phyloP scores from a whole-genome alignment of 2,113 vertebrate genomes.

The Kryptolebias marmoratus region DNA sequence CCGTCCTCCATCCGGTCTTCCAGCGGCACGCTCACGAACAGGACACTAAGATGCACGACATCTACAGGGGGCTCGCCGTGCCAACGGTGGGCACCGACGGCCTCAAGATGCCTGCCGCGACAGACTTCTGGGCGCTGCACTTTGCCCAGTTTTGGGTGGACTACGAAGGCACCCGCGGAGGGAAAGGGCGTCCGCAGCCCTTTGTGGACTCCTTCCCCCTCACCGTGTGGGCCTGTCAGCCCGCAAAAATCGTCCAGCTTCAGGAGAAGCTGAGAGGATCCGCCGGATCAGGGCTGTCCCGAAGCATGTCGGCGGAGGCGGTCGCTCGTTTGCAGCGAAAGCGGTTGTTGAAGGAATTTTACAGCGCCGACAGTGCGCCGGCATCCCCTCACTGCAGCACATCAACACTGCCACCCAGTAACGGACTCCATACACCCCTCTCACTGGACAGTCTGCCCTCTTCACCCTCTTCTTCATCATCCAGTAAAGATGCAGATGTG shows the following conservation, averaged over 20 bases:
- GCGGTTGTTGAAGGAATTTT: constrained; percentile 91
- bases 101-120: constrained; percentile 86
- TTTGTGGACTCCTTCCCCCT: constrained; percentile 97
- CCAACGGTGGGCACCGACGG: constrained; percentile 83
- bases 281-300: constrained; percentile 74
- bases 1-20: constrained; percentile 92
- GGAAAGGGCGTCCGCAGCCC: constrained; percentile 88
- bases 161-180: constrained; percentile 89
- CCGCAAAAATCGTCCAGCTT: constrained; percentile 83
- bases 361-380: constrained; percentile 81
- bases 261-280: constrained; percentile 78
- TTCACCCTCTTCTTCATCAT: constrained; percentile 45
- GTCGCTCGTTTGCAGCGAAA: constrained; percentile 88
- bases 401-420: constrained; percentile 55
- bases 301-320: constrained; percentile 86
- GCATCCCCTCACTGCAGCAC: constrained; percentile 27
- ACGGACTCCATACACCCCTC: constrained; percentile 79
- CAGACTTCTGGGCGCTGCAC: constrained; percentile 93
- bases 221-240: constrained; percentile 93
- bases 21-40: constrained; percentile 94
- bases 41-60: constrained; percentile 92
- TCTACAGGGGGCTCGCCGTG: constrained; percentile 88
- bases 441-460: constrained; percentile 76
- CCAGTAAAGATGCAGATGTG: constrained; percentile 83
- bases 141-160: constrained; percentile 98